Evolutionary conservation across 2,888 invertebrate species (phyloP), one percentile per base, ranked within the genome.

Genomic region (Amphipoea oculea): DNA sequence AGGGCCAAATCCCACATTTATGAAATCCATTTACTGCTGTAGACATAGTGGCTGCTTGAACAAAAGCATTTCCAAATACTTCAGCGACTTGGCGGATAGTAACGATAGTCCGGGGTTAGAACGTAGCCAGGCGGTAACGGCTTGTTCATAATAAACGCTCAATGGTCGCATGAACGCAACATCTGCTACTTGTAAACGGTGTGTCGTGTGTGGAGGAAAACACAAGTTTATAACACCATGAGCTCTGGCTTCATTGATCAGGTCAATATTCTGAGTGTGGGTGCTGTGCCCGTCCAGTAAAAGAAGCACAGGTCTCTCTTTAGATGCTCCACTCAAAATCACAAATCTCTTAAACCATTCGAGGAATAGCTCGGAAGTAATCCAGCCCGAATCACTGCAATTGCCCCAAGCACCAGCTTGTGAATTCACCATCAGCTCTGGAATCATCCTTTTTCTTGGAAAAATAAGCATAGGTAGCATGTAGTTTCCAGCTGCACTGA

Each of bases 211-310:
- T 14, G 79, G 75, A 29, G 87, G 85, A 17, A 88, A 78, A 48
- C 79, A 79, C 36, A 85, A 71, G 73, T 86, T 79, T 36, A 83
- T 72, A n/a, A 86, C 76, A 11, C 82, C 83, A 65, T 86, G 73
- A 12, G 84, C 79, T 20, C 83, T 78, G 62, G 88, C 88, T 65
- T 78, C 48, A 66, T 76, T 57, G 9, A 86, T 84, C 11, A 86
- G 82, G 42, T 86, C 83, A 36, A 85, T 63, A 69, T 85, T 88
- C 78, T 83, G 84, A 4, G 84, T 81, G 72, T 88, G 85, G 11
- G 78, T 86, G 29, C 79, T 65, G 76, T 88, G 86, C 17, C 85
- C 84, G 79, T 86, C 85, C 40, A 86, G 68, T 17, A 85, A 42
- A 20, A 88, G 81, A n/a, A 86, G 54, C 45, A 79, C 72, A 7